Evolutionary conservation across 1,140 invertebrate species (phyloP), one percentile per base, ranked within the genome.

Genomic region (Drosophila ohnishii): DNA sequence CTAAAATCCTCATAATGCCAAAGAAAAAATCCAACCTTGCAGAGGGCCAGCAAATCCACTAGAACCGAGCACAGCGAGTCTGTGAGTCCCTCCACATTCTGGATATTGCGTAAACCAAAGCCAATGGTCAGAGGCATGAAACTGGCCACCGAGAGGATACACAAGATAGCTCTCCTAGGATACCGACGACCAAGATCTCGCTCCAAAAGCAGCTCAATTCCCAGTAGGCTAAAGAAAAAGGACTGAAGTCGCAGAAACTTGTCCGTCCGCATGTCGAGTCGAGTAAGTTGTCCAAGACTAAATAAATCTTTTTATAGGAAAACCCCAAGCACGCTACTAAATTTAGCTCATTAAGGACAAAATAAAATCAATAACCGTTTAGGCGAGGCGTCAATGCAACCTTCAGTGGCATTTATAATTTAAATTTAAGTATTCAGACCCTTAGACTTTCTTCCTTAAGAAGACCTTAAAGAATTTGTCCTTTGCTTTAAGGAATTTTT

Each of bases 241-340:
- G 45, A n/a, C 19, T 81, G 78, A 35, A 82, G 28, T 5, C 47
- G 64, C 2, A 85, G 61, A 37, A 81, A 86, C 57, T 61, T 74
- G 28, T 66, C 40, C 51, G 82, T 81, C 53, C 64, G 44, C 82
- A 81, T 81, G 58, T 64, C 44, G 40, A 60, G 32, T 13, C 40
- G 9, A n/a, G 61, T 42, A 16, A 42, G 16, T 8, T 3, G 7
- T n/a, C 13, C 6, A 45, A 22, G 19, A 42, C 34, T 50, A 34
- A 53, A 19, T 32, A 9, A 11, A 22, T 22, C 19, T 28, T 44
- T 72, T 62, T 39, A 79, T 57, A 50, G 16, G 28, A 14, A 28
- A 28, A 14, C 19, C 16, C 7, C 5, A 9, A 42, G 16, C 25
- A 11, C 6, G 2, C 1, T 37, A 7, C 6, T 32, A 28, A 10